Evolutionary conservation across 2,113 vertebrate species (phyloP).

Genomic region (Ammodytes dubius): DNA sequence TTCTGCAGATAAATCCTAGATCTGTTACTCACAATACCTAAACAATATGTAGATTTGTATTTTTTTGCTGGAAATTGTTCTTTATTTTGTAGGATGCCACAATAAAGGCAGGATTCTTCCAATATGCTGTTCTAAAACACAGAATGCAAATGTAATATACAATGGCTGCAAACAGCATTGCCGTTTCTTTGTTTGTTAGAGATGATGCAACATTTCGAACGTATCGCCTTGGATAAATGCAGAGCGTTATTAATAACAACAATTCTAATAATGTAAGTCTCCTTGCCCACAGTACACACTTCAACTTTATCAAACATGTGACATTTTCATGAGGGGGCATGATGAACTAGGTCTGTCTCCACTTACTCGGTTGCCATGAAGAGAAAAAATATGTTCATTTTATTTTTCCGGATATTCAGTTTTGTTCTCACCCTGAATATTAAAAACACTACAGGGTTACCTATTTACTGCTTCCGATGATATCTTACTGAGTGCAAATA

Average conservation of each 20-base stretch:
- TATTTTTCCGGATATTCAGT: constrained; percentile 23
- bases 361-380: constrained; percentile 13
- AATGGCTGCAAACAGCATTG: constrained; percentile 19
- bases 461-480: not conserved
- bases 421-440: not conserved
- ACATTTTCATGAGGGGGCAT: constrained; percentile 48
- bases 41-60: constrained; percentile 17
- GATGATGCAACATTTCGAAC: constrained; percentile 58
- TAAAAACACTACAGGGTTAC: constrained; percentile 7
- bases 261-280: constrained; percentile 59
- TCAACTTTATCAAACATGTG: constrained; percentile 41
- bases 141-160: constrained; percentile 41
- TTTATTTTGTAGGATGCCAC: constrained; percentile 35
- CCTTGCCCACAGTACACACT: constrained; percentile 20
- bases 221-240: constrained; percentile 46
- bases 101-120: constrained; percentile 19
- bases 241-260: constrained; percentile 51
- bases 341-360: constrained; percentile 6
- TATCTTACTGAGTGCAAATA: constrained; percentile 18
- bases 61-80: constrained; percentile 2
- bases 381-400: constrained; percentile 7
- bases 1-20: constrained; percentile 18
- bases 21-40: constrained; percentile 19
- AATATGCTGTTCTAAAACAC: constrained; percentile 10
- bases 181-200: constrained; percentile 16